Base-by-base conservation (phyloP, 2,888 invertebrate species). In the Tuta absoluta region DNA sequence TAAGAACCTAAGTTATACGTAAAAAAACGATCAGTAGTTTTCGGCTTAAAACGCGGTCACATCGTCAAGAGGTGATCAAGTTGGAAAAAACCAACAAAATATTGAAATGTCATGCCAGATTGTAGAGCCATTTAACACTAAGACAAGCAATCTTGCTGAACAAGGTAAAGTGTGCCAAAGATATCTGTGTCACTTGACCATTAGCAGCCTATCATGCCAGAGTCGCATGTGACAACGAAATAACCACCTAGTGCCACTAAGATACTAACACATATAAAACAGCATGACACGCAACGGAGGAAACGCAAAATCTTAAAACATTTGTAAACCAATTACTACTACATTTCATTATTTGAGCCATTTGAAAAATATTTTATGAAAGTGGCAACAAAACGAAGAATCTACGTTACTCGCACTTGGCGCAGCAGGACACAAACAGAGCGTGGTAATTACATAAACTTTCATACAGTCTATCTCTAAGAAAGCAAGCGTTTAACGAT, bases 131-230 rank as follows among this genome's bases (percentile, higher is more conserved):
- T 28, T 14, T 19, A 23, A 28, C 38, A 38, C 67, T 64, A 72
- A 19, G 56, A 33, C 28, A 56, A 56, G 62, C 62, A 63, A 65
- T 33, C 33, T 8, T 63, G 66, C 63, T 56, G 56, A 66, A 64
- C 58, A 59, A 56, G 62, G 61, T 62, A 68, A 78, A 76, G 77
- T 78, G 77, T 77, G 78, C 71, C 76, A 78, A 70, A 76, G 73
- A 82, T 56, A 56, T 78, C 77, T 81, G 76, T 83, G 84, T 80
- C 82, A 82, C 74, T 77, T 82, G 79, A 78, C 80, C 81, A 84
- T 84, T 80, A 77, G 75, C 73, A 77, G 78, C 73, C 68, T 70
- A 72, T 69, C 62, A 51, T 33, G 71, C 73, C 79, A 81, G 77
- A 77, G 80, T 74, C 78, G 75, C 79, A 75, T 75, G 77, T 75